Conservation (phyloP, 2,797 vertebrate species). For the Sebastes nivosus region DNA sequence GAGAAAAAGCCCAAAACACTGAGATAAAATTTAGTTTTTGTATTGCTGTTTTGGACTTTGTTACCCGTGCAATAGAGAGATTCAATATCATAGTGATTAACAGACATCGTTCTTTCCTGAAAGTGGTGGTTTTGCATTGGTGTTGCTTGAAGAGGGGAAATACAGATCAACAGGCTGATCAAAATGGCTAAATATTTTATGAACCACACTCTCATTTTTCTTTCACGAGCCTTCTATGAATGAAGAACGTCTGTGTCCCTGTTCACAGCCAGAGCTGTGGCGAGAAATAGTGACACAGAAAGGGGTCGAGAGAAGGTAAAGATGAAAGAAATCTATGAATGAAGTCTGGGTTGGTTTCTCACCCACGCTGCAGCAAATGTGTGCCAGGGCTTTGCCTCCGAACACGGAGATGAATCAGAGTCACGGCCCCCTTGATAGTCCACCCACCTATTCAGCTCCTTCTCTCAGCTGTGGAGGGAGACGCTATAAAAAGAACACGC, state of each 20-base stretch:
- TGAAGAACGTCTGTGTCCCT: slow-evolving; percentile 10
- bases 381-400: slow-evolving; percentile 49
- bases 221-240: slow-evolving; percentile 45
- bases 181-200: slow-evolving; percentile 42
- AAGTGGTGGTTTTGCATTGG: neutral
- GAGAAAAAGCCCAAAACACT: neutral
- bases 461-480: slow-evolving; percentile 39
- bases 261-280: slow-evolving; percentile 10
- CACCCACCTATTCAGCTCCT: slow-evolving; percentile 61
- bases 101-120: neutral
- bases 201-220: slow-evolving; percentile 17
- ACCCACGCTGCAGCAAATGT: slow-evolving; percentile 56
- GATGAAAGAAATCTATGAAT: slow-evolving; percentile 71
- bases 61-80: neutral
- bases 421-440: slow-evolving; percentile 61
- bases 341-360: slow-evolving; percentile 57
- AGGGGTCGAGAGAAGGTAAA: slow-evolving; percentile 40
- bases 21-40: neutral
- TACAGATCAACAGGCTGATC: slow-evolving; percentile 3
- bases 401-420: slow-evolving; percentile 68
- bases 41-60: neutral
- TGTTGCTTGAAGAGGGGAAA: neutral
- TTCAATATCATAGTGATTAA: neutral
- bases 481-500: slow-evolving; percentile 44
- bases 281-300: slow-evolving; percentile 16